Base-by-base conservation (phyloP, 2,113 vertebrate species). In the Gorsachius goisagi region DNA sequence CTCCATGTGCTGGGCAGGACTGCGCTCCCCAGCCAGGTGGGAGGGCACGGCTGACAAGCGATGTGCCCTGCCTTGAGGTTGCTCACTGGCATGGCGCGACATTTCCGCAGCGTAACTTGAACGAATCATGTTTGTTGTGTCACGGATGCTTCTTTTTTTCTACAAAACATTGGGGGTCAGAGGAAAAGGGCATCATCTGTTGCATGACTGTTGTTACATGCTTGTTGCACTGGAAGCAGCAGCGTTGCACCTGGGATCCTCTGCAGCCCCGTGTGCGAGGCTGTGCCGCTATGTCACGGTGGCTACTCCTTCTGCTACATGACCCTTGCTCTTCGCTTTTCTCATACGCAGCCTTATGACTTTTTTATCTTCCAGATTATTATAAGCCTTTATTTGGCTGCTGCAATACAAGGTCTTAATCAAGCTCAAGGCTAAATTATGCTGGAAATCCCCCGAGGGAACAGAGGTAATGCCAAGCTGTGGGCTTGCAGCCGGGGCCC, bases 221-320 rank as follows among this genome's bases (percentile, higher is more conserved):
- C 52, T 91, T 5, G 1, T 12, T 86, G 64, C 76, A 74, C 60
- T 69, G 60, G 39, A 85, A 96, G 82, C 6, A 1, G 64, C 63
- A 77, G 50, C 72, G 20, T 32, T 3, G 0, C 74, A 67, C 69
- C 77, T 39, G 3, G 62, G 67, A 94, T 60, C 33, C 69, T 52
- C 39, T 3, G 0, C 44, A n/a, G 49, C 0, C 0, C 72, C 35
- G 7, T 4, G 2, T 13, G 64, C 2, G 4, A 74, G 64, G 18
- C 73, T 56, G 35, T 44, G 9, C 72, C 0, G 1, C 76, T 14
- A 3, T 14, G 32, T 7, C 17, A 47, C 5, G 0, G 18, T 1
- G 23, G 50, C 76, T 37, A 1, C 5, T 89, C 27, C 62, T 71
- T 71, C 90, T 76, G 78, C 82, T 64, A 37, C 2, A 0, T 6